These are phyloP conservation scores for Archips xylosteana DNA, from an alignment of 2,888 invertebrate genomes.

Conservation along the genomic window DNA sequence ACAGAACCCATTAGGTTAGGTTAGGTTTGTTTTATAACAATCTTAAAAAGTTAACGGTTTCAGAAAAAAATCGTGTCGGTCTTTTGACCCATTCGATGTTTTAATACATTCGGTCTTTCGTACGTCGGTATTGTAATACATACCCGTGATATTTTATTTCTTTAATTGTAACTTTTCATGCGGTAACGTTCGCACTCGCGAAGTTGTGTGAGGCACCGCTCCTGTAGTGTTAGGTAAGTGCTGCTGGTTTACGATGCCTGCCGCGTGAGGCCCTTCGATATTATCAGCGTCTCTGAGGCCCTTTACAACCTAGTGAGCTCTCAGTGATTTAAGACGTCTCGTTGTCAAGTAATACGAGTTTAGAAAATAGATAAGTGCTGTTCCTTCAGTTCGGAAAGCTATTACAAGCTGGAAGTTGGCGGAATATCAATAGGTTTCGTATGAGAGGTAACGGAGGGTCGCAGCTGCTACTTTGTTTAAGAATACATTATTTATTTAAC, in stretches of 20 bases:
- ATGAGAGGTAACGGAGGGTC: neutral
- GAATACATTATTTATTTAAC: too few relatives aligned
- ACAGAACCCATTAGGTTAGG: too few relatives aligned
- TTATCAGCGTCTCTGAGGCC: constrained; percentile 3
- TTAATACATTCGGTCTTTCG: too few relatives aligned
- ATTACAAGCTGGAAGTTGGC: neutral
- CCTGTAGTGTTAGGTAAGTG: neutral
- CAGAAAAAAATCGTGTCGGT: too few relatives aligned
- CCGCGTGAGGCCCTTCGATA: neutral
- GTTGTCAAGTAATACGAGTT: constrained; percentile 2
- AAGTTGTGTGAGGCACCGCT: neutral
- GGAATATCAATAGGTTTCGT: neutral
- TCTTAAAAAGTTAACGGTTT: too few relatives aligned
- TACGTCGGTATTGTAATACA: too few relatives aligned
- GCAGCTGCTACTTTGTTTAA: neutral
- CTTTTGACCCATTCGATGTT: too few relatives aligned
- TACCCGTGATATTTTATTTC: too few relatives aligned
- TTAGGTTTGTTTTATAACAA: too few relatives aligned
- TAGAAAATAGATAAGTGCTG: neutral
- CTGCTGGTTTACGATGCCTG: constrained; percentile 4
- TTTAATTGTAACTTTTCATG: too few relatives aligned
- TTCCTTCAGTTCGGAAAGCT: neutral
- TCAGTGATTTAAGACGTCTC: neutral
- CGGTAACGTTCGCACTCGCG: too few relatives aligned
- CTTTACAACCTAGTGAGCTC: neutral